Evolutionary conservation across 1,140 invertebrate species (phyloP).

Genomic region (Dryas iulia): DNA sequence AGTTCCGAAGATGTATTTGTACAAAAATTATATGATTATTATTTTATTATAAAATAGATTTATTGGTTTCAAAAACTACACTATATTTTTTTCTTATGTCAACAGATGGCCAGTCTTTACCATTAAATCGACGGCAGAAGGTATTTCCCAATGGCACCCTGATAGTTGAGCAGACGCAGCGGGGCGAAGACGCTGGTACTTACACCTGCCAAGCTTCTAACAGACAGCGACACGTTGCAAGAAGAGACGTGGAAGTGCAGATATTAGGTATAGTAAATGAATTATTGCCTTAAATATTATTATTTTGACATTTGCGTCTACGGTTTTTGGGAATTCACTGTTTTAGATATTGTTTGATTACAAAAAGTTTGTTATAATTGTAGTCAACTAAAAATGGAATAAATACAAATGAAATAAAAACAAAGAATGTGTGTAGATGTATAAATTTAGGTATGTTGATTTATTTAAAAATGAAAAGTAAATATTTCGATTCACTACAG

Average conservation of each 20-base stretch:
- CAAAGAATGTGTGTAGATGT: no score
- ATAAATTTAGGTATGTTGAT: no score
- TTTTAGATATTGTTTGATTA: no score
- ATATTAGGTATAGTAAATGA: slow-evolving; percentile 84
- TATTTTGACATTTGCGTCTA: background rate
- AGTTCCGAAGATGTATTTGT: no score
- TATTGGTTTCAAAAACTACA: no score
- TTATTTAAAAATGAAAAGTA: no score
- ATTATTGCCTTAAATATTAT: background rate
- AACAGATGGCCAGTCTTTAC: slow-evolving; percentile 88
- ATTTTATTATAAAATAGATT: no score
- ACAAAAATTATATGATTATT: no score
- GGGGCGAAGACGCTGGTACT: slow-evolving; percentile 88
- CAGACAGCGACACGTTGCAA: slow-evolving; percentile 88
- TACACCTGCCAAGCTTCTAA: slow-evolving; percentile 95
- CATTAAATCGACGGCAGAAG: slow-evolving; percentile 92
- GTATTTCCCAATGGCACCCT: slow-evolving; percentile 93
- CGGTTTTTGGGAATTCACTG: background rate
- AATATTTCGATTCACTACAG: no score
- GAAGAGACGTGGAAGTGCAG: slow-evolving; percentile 91
- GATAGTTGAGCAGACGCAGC: slow-evolving; percentile 89
- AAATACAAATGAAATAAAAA: no score
- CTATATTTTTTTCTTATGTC: background rate
- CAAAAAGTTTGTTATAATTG: no score
- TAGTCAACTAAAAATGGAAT: no score